Conservation (phyloP, 2,888 invertebrate species). For the Sympetrum striolatum region DNA sequence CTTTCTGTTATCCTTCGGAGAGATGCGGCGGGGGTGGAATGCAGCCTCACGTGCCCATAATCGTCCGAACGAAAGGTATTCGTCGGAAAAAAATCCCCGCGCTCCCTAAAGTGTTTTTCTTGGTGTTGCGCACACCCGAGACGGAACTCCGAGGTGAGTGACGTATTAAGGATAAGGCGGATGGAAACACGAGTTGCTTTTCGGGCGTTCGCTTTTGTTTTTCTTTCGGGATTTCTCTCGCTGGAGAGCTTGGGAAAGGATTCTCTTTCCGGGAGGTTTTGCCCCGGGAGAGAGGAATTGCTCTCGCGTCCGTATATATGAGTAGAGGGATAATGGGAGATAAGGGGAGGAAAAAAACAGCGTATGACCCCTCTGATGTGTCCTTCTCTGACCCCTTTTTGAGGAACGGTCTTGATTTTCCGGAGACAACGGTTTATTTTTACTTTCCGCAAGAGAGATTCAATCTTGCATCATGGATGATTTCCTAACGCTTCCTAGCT, state of each 20-base stretch:
- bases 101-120: neutral
- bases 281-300: neutral
- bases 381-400: neutral
- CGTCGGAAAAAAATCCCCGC: neutral
- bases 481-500: neutral
- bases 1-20: neutral
- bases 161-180: slow-evolving; percentile 19
- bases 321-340: neutral
- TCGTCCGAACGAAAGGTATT: neutral
- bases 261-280: neutral
- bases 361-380: neutral
- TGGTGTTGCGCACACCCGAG: neutral
- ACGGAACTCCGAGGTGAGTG: slow-evolving; percentile 16
- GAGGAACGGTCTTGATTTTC: neutral
- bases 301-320: neutral
- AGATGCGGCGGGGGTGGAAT: neutral
- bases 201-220: neutral
- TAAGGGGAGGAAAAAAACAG: neutral
- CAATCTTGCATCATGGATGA: neutral
- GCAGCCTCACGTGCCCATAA: neutral
- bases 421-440: neutral
- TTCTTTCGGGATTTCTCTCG: neutral
- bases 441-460: neutral
- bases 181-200: neutral
- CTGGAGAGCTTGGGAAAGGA: neutral